Evolutionary conservation across 2,888 invertebrate genomes (phyloP).

Genomic region (Erpobdella octoculata): DNA sequence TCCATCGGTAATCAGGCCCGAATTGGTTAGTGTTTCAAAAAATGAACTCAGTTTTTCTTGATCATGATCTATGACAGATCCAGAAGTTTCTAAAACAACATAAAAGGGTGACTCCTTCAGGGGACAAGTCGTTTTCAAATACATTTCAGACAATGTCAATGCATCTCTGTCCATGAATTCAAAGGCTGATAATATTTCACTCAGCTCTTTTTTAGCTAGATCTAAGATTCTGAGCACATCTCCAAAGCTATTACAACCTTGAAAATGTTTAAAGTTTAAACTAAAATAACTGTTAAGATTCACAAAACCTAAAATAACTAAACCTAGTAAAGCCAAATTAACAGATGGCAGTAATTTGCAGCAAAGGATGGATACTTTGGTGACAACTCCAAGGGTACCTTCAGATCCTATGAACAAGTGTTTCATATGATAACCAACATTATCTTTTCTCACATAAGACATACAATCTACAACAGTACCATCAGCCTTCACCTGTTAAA

Average conservation of each 20-base stretch:
- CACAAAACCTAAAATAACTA: too few species aligned
- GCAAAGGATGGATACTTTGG: constrained; percentile 82
- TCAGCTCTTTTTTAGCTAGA: constrained; percentile 67
- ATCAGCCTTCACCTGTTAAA: constrained; percentile 49
- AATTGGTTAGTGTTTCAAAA: constrained; percentile 66
- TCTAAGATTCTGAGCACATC: constrained; percentile 68
- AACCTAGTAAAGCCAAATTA: constrained; percentile 83
- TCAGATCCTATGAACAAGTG: constrained; percentile 95
- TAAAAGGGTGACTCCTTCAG: constrained; percentile 42
- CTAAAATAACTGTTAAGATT: too few species aligned
- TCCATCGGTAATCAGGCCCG: constrained; percentile 70
- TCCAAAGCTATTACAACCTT: constrained; percentile 70
- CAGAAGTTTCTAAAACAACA: constrained; percentile 55
- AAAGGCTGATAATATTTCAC: constrained; percentile 87
- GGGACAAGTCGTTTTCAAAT: constrained; percentile 56
- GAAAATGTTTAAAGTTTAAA: background rate
- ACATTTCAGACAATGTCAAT: constrained; percentile 62
- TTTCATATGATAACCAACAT: constrained; percentile 92
- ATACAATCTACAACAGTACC: constrained; percentile 71
- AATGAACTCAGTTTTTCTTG: constrained; percentile 75
- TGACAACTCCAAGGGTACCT: constrained; percentile 87
- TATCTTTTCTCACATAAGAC: constrained; percentile 83
- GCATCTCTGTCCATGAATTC: constrained; percentile 80
- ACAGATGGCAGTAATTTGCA: constrained; percentile 73
- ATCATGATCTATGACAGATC: constrained; percentile 76